These are phyloP conservation scores for Caenorhabditis inopinata DNA, from an alignment of 1,140 invertebrate genomes.

Conservation along the genomic window DNA sequence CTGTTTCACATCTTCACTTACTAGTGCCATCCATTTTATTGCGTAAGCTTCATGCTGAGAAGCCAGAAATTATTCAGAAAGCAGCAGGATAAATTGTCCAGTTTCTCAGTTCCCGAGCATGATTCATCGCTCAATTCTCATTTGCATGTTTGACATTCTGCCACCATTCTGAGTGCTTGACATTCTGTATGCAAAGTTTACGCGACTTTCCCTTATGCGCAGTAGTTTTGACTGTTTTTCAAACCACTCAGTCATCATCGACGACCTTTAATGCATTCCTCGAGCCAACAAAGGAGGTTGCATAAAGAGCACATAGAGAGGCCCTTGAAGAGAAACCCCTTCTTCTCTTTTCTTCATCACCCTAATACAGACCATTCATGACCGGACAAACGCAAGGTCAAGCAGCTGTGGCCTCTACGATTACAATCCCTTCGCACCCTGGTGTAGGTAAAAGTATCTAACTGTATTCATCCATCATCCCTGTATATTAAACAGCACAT, in stretches of 20 bases:
- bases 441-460: background rate
- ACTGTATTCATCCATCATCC: slow-evolving; percentile 2
- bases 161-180: background rate
- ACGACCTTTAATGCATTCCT: slow-evolving; percentile 17
- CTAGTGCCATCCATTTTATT: too few relatives aligned
- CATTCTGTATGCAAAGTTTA: background rate
- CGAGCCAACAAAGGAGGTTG: slow-evolving; percentile 21
- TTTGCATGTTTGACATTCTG: background rate
- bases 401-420: background rate
- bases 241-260: slow-evolving; percentile 15
- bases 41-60: too few relatives aligned
- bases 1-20: too few relatives aligned
- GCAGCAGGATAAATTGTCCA: background rate
- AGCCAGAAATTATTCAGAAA: slow-evolving; percentile 9
- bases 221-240: background rate
- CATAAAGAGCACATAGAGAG: slow-evolving; percentile 5
- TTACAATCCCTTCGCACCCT: background rate
- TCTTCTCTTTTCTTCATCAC: background rate
- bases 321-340: background rate
- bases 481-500: too few relatives aligned
- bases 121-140: background rate
- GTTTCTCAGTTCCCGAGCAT: background rate
- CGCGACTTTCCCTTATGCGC: background rate
- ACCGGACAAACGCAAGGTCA: background rate
- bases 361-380: slow-evolving; percentile 16